phyloP scores from a whole-genome alignment of 2,797 vertebrate species.

The Trachops cirrhosus region DNA sequence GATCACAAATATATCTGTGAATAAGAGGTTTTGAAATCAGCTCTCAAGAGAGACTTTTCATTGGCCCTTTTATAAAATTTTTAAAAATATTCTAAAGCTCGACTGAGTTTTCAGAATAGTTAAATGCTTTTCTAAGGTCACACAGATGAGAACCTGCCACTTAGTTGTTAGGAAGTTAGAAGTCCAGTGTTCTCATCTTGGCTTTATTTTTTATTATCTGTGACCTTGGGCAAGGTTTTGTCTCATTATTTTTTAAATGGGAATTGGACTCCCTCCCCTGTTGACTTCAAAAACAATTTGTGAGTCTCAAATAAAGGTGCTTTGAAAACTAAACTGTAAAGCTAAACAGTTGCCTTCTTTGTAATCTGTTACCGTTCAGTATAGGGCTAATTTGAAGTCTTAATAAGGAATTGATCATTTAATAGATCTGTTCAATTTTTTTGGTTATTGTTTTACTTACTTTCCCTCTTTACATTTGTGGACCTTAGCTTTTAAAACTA shows the following conservation, averaged over 20 bases:
- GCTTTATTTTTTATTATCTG: neutral
- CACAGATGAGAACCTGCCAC: neutral
- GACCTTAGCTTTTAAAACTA: neutral
- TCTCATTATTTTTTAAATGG: slow-evolving; percentile 10
- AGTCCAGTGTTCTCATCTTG: neutral
- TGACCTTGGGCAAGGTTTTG: neutral
- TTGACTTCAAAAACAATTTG: neutral
- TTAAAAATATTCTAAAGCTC: neutral
- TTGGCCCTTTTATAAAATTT: neutral
- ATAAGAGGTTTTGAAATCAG: neutral
- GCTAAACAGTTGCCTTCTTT: neutral
- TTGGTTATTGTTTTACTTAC: neutral
- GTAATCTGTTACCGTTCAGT: neutral
- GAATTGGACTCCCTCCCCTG: neutral
- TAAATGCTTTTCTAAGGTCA: neutral
- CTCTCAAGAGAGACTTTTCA: neutral
- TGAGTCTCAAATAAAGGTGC: neutral
- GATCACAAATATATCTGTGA: neutral
- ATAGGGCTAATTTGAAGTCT: neutral
- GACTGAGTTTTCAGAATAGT: neutral
- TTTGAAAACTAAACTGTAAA: slow-evolving; percentile 28
- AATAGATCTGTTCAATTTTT: neutral
- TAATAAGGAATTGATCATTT: neutral
- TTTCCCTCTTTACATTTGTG: neutral
- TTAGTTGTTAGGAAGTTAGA: neutral